Percentiles rank a stretch among this genome's conserved stretches.
phyloP scores from a whole-genome alignment of 2,797 vertebrate species.

The Hylomyscus alleni region DNA sequence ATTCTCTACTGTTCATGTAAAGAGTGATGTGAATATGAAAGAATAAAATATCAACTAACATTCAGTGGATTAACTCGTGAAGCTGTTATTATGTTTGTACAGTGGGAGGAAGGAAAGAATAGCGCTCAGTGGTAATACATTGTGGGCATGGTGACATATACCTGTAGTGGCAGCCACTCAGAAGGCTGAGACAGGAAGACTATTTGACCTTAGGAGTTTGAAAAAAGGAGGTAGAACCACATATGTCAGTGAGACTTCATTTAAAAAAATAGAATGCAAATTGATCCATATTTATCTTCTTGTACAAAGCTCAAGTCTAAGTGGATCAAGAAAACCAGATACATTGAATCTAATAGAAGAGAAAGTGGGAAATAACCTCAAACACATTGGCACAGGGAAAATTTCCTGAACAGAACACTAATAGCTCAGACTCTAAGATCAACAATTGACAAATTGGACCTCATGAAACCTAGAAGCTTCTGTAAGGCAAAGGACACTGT shows the following conservation, averaged over 20 bases:
- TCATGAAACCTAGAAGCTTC: neutral
- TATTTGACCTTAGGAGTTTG: neutral
- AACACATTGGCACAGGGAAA: neutral
- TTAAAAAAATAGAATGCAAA: neutral
- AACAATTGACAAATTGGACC: neutral
- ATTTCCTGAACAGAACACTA: neutral
- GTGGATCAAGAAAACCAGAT: neutral
- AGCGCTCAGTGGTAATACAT: neutral
- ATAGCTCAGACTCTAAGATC: neutral
- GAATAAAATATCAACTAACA: conserved; percentile 1
- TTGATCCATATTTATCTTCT: neutral
- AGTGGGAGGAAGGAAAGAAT: neutral
- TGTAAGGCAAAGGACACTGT: neutral
- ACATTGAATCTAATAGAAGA: neutral
- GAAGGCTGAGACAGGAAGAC: neutral
- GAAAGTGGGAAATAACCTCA: neutral
- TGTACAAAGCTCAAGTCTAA: neutral
- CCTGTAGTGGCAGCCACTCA: neutral
- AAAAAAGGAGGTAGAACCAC: neutral
- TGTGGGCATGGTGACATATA: neutral
- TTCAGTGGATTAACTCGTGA: neutral
- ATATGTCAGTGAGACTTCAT: neutral
- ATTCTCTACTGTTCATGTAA: conserved; percentile 6
- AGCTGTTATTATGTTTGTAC: neutral
- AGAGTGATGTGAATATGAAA: neutral